Base-by-base conservation (phyloP, 2,797 vertebrate species). In the Eulemur coronatus region DNA sequence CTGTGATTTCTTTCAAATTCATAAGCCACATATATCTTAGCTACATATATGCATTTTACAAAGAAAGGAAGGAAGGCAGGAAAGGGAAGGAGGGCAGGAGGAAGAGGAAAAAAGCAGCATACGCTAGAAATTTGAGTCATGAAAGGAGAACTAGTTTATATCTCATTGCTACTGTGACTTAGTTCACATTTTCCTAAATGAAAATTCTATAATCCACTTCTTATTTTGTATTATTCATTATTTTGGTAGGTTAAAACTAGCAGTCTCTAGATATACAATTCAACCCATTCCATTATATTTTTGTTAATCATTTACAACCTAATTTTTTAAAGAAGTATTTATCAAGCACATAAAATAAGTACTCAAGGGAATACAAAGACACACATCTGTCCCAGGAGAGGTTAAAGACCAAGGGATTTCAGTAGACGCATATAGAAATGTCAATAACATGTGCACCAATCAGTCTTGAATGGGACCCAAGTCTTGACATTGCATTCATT, bases 261-360 rank as follows among this genome's bases (percentile, higher is more conserved):
- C 8, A 52, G 5, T 70, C n/a, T 61, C 41, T 87, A 80, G 35
- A 81, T 7, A 33, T 14, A 85, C 9, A 88, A 65, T 26, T 14
- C 67, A 72, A 65, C 5, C 28, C 72, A 52, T 46, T 90, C 69
- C 55, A 84, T 43, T 79, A 22, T 69, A 84, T 57, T 87, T 80
- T 93, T 84, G 80, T 65, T 50, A 3, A 43, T 94, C 41, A 89
- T 12, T 84, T 80, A 43, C n/a, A 65, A 93, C 78, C 87, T 93
- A 52, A 52, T 46, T 52, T 91, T 84, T 91, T 38, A 57, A 87
- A 55, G 24, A 57, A 38, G 22, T 17, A 57, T 79, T 79, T 57
- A 41, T 70, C 35, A 38, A 82, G 18, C 22, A 79, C 1, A 8
- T 50, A 63, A 33, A 11, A 33, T 65, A 73, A 80, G 33, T 69